Conservation (phyloP, 1,140 invertebrate genomes). For the Rhagoletis pomonella region DNA sequence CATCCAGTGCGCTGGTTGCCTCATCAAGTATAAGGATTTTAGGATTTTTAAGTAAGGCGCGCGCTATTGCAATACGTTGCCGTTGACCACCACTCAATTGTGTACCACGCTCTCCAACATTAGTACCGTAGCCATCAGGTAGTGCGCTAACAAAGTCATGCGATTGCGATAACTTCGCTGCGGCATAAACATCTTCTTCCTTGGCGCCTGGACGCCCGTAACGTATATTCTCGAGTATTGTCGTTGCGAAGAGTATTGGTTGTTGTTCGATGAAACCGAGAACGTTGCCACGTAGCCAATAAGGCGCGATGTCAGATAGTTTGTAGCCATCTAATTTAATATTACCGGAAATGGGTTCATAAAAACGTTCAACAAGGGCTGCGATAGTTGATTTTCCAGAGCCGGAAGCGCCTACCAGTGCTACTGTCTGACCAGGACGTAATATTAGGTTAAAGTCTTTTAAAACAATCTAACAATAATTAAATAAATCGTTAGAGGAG, state of each 20-base stretch:
- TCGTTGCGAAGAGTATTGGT: conserved; percentile 92
- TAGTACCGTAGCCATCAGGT: conserved; percentile 89
- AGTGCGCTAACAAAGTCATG: conserved; percentile 91
- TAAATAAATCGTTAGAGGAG: background rate
- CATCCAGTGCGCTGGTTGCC: conserved; percentile 93
- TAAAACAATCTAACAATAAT: conserved; percentile 79
- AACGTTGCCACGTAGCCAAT: conserved; percentile 87
- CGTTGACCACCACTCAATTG: conserved; percentile 94
- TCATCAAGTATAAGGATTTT: conserved; percentile 91
- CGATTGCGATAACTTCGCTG: conserved; percentile 91
- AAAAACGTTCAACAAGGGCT: conserved; percentile 90
- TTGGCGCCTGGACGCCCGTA: conserved; percentile 87
- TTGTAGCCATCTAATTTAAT: conserved; percentile 88
- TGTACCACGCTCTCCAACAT: conserved; percentile 92
- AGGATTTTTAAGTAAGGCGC: conserved; percentile 91
- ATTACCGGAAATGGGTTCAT: conserved; percentile 85
- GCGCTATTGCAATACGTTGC: conserved; percentile 92
- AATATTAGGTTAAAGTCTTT: conserved; percentile 88
- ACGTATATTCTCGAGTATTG: conserved; percentile 94
- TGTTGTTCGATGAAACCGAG: conserved; percentile 96
- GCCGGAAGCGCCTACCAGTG: conserved; percentile 92
- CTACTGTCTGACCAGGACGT: conserved; percentile 90
- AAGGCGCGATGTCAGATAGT: conserved; percentile 84
- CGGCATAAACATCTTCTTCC: conserved; percentile 80
- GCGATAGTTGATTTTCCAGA: conserved; percentile 95